phyloP scores from a whole-genome alignment of 1,140 invertebrate genomes.

The Panagrolaimus sp. region DNA sequence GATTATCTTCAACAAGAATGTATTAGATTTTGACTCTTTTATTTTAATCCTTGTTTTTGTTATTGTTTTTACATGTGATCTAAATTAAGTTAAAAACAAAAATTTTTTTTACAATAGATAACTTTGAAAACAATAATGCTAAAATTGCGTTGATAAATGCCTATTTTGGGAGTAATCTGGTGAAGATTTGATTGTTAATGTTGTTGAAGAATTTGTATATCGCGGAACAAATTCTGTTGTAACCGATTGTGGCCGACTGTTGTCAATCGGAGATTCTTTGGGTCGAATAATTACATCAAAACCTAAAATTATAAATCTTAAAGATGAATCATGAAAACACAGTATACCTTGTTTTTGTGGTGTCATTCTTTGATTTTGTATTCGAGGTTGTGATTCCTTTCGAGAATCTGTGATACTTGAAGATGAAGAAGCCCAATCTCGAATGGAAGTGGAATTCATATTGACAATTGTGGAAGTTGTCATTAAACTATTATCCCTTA shows the following conservation, averaged over 20 bases:
- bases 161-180: too few species aligned
- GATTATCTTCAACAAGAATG: too few species aligned
- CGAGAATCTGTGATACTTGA: not conserved
- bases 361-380: not conserved
- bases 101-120: too few species aligned
- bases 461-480: slow-evolving; percentile 1
- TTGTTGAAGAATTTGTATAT: too few species aligned
- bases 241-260: not conserved
- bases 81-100: too few species aligned
- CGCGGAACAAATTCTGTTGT: not conserved
- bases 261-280: not conserved
- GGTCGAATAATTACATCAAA: not conserved
- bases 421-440: too few species aligned
- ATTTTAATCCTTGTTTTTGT: too few species aligned
- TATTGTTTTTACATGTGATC: too few species aligned
- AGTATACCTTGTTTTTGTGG: not conserved
- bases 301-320: not conserved
- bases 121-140: too few species aligned
- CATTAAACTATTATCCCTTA: not conserved
- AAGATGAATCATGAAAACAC: not conserved
- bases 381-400: not conserved
- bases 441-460: not conserved
- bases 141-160: too few species aligned
- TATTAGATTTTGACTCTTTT: too few species aligned
- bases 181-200: too few species aligned